phyloP scores from a whole-genome alignment of 2,888 invertebrate species.

The Mythimna albipuncta region DNA sequence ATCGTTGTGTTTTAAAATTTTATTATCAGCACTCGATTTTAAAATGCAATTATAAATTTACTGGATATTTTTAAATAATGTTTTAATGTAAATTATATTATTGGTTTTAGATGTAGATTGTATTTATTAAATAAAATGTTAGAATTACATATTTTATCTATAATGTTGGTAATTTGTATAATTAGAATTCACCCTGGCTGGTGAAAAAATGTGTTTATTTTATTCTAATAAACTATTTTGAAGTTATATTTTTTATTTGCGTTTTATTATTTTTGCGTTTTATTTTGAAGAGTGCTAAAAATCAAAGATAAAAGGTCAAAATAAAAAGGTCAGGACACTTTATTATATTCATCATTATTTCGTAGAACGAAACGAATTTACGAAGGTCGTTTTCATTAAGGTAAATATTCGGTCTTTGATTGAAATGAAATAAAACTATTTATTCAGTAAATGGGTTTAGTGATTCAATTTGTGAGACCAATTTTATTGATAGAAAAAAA shows the following conservation, averaged over 20 bases:
- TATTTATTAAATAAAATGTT: not conserved
- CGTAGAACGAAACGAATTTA: not conserved
- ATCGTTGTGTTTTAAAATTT: conserved; percentile 3
- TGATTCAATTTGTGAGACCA: not conserved
- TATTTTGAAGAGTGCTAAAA: not conserved
- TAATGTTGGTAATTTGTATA: not conserved
- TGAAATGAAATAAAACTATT: conserved; percentile 23
- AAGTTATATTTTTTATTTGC: not conserved
- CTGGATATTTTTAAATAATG: not conserved
- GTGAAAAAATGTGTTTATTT: conserved; percentile 27
- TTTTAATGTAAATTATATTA: not conserved
- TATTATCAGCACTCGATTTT: conserved; percentile 17
- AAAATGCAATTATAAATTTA: not conserved
- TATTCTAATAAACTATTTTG: conserved; percentile 44
- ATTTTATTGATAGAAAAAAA: not conserved
- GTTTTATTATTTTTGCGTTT: not conserved
- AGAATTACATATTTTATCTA: not conserved
- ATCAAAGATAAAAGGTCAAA: not conserved
- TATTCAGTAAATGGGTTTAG: conserved; percentile 8
- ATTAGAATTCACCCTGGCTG: conserved; percentile 19
- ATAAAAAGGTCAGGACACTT: not conserved
- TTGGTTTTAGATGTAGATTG: not conserved
- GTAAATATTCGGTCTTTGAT: not conserved
- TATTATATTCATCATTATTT: not conserved
- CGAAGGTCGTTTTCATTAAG: not conserved